Conservation (phyloP, 2,888 invertebrate species). For the Lymantria dispar region DNA sequence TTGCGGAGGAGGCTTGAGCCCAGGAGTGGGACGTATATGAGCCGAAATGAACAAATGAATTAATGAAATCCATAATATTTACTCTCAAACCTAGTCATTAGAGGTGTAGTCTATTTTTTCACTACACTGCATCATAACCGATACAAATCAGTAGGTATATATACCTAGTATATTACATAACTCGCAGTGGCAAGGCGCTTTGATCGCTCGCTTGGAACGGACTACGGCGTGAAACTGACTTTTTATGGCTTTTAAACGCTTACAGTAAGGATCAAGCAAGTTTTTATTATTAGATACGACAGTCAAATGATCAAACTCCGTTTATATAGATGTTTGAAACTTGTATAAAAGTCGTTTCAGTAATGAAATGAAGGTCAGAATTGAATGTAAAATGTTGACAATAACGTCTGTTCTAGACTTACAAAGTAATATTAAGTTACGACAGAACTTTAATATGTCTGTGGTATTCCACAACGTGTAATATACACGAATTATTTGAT, state of each 20-base stretch:
- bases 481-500: no score
- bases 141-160: not conserved
- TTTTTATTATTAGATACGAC: conserved; percentile 23
- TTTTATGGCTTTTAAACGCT: conserved; percentile 46
- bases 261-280: conserved; percentile 26
- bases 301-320: conserved; percentile 25
- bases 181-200: conserved; percentile 33
- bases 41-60: no score
- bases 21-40: no score
- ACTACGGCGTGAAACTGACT: conserved; percentile 23
- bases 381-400: conserved; percentile 3
- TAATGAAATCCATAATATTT: no score
- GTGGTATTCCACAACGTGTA: no score
- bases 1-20: no score
- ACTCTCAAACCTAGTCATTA: no score
- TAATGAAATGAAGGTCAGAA: conserved; percentile 5
- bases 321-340: conserved; percentile 14
- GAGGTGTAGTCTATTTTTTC: no score
- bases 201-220: conserved; percentile 50
- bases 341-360: conserved; percentile 16
- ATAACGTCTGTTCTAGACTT: not conserved
- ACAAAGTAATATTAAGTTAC: not conserved
- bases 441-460: not conserved
- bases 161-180: conserved; percentile 4
- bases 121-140: no score